A percentile compares a stretch with the other conserved stretches of the same genome.
phyloP scores from a whole-genome alignment of 2,797 vertebrate genomes.

The Aeoliscus strigatus region DNA sequence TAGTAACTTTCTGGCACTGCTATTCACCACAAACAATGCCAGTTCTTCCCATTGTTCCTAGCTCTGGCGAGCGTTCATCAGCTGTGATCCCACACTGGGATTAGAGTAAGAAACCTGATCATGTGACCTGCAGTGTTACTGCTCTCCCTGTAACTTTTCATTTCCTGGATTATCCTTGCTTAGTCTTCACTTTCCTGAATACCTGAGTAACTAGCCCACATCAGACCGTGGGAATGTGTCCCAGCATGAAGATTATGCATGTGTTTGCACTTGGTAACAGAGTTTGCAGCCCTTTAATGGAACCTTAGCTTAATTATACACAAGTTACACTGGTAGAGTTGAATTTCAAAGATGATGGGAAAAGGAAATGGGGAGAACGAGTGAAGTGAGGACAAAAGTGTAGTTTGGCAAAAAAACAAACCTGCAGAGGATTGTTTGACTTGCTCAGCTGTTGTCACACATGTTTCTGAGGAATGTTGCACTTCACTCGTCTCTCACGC shows the following conservation, averaged over 20 bases:
- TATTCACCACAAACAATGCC: too few species aligned
- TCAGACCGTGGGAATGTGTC: slow-evolving; percentile 37
- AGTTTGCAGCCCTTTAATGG: too few species aligned
- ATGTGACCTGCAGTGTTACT: slow-evolving; percentile 26
- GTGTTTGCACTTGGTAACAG: slow-evolving; percentile 1
- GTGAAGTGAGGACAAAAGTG: not conserved
- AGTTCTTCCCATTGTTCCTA: slow-evolving; percentile 12
- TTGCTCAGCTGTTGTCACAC: slow-evolving; percentile 51
- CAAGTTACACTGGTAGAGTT: slow-evolving; percentile 6
- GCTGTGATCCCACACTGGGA: slow-evolving; percentile 31
- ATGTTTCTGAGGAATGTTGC: slow-evolving; percentile 31
- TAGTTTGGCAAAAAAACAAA: slow-evolving; percentile 14
- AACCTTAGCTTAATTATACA: not conserved
- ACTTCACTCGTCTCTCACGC: slow-evolving; percentile 12
- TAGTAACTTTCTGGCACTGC: too few species aligned
- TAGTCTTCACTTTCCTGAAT: slow-evolving; percentile 40
- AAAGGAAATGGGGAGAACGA: not conserved
- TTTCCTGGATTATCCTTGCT: slow-evolving; percentile 57
- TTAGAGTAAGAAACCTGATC: slow-evolving; percentile 34
- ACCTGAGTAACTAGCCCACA: slow-evolving; percentile 18
- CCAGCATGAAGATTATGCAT: slow-evolving; percentile 15
- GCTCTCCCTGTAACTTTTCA: slow-evolving; percentile 43
- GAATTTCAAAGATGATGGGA: slow-evolving; percentile 12
- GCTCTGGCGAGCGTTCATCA: slow-evolving; percentile 22
- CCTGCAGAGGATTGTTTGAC: slow-evolving; percentile 17